Base-by-base conservation (phyloP, 1,140 invertebrate genomes). In the Contarinia nasturtii region DNA sequence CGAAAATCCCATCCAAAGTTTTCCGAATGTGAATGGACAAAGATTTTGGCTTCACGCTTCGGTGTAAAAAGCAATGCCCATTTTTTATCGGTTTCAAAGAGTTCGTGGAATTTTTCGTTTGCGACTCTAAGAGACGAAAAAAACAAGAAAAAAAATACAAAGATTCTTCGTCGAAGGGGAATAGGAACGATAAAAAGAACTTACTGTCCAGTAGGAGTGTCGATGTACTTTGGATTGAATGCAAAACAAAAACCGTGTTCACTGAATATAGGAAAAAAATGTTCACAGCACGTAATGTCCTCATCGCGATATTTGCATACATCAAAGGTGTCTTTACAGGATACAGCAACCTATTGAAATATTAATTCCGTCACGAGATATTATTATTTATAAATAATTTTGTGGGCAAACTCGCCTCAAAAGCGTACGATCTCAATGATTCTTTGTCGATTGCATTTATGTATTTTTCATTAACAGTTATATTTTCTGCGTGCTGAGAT, bases 211-310 rank as follows among this genome's bases (percentile, higher is more conserved):
- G 22, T 33, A 7, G 20, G 10, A 5, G 3, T 33, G 2, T 44
- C 43, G 7, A 14, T 27, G 22, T 44, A 44, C 10, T 20, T 19
- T 2, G 76, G 74, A 57, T 81, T 82, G 55, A 80, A 81, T 20
- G 70, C 69, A 49, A 77, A 79, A 55, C 79, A 80, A 54, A 77
- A 76, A 8, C 79, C 79, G 57, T 72, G 72, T 59, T 82, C 79
- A 5, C 78, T 80, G 51, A 78, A 75, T 15, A 78, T 67, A 3
- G 75, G 73, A 36, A 69, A 63, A 34, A 81, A 73, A 37, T 72
- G 59, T 17, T 67, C 64, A 48, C 74, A 77, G 50, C 76, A 78
- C 47, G 73, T 67, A 47, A 73, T 71, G 0, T 67, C 59, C 48
- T 75, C 69, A 19, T 70, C 71, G 51, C 77, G 77, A 59, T 73